phyloP scores from a whole-genome alignment of 1,140 invertebrate species.

The Metaphire vulgaris region DNA sequence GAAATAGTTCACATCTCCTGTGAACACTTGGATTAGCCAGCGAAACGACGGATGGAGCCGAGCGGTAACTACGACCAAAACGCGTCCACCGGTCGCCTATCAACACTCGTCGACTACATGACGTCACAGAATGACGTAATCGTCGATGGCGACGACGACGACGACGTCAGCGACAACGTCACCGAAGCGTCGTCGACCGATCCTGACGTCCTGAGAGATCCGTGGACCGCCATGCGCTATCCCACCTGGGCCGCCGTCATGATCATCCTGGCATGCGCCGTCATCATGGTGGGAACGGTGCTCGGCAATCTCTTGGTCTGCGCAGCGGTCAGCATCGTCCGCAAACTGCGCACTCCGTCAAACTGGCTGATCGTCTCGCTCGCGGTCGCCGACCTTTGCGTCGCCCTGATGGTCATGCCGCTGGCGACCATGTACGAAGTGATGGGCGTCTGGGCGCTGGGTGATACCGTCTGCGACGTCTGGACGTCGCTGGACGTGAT shows the following conservation, averaged over 20 bases:
- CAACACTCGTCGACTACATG: too few species aligned
- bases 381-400: conserved; percentile 66
- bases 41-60: too few species aligned
- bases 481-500: conserved; percentile 56
- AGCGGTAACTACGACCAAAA: too few species aligned
- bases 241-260: conserved; percentile 38
- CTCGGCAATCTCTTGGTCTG: conserved; percentile 55
- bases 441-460: conserved; percentile 51
- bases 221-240: neutral
- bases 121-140: neutral
- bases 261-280: conserved; percentile 41
- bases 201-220: neutral
- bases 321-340: conserved; percentile 54
- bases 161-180: neutral
- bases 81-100: too few species aligned
- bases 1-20: too few species aligned
- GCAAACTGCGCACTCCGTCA: conserved; percentile 56
- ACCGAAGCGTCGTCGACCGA: neutral
- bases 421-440: conserved; percentile 55
- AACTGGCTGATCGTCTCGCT: conserved; percentile 68
- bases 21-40: too few species aligned
- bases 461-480: conserved; percentile 52
- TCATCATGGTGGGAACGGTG: conserved; percentile 48
- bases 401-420: conserved; percentile 66
- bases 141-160: neutral